Base-by-base conservation (phyloP, 1,140 invertebrate species). In the Trichomalopsis sarcophagae region DNA sequence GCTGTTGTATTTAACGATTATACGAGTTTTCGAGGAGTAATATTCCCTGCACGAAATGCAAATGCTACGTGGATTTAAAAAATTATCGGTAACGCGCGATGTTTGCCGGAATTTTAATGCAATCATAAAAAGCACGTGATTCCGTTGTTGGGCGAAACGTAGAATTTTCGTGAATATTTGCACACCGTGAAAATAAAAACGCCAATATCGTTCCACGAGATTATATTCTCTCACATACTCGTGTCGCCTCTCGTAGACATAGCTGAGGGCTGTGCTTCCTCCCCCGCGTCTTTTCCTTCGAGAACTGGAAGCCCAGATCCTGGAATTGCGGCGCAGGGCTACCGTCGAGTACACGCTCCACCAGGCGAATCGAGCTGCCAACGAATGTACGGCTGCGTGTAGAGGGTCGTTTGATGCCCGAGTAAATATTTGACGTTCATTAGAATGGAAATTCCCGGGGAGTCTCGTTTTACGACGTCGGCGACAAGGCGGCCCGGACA, bases 191-290 rank as follows among this genome's bases (percentile, higher is more conserved):
- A 36, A 36, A 27, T 27, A 27, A 36, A 36, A 4, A 3, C 0
- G 5, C 33, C 33, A 36, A 36, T 36, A 36, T 36, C 33, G 5
- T 30, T 36, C 21, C n/a, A n/a, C 62, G 62, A 7, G 62, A 7
- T 44, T 44, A 27, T 27, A 27, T 27, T 27, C 40, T 11, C 89
- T 90, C 91, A 96, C 96, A 93, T 95, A 96, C 88, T 96, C 93
- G 89, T 96, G 94, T 86, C 94, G 93, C 81, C 94, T 93, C 2
- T 97, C 95, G 90, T 97, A 97, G 27, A 97, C 89, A 75, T 96
- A 95, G 86, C 96, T 96, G 1, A 97, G 93, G 9, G 96, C 96
- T 91, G 36, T 94, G 94, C 90, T 96, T 95, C 96, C 96, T 97
- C 80, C 96, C 90, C 11, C 95, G 94, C 1, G 94, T 94, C 84